These are phyloP conservation scores for Bubo blakistoni DNA, from an alignment of 2,113 vertebrate species.

Conservation along the genomic window DNA sequence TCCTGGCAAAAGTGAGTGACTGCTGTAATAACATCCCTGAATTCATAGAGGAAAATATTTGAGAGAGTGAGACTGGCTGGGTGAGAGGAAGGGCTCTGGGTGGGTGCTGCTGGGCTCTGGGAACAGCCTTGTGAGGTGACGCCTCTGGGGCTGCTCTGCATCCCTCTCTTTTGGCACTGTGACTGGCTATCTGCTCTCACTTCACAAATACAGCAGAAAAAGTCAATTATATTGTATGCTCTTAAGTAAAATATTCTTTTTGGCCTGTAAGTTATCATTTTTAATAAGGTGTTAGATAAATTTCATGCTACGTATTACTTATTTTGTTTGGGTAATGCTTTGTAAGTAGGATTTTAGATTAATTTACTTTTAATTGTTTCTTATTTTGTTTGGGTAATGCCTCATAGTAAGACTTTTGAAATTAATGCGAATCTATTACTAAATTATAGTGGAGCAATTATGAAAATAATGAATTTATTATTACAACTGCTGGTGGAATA, in stretches of 20 bases:
- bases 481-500: not conserved
- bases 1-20: not conserved
- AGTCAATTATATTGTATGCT: not conserved
- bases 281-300: not conserved
- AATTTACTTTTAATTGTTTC: slow-evolving; percentile 43
- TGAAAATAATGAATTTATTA: slow-evolving; percentile 46
- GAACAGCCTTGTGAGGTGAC: not conserved
- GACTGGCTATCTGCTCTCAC: not conserved
- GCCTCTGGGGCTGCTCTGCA: not conserved
- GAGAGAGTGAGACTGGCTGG: not conserved
- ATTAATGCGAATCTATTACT: slow-evolving; percentile 44
- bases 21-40: not conserved
- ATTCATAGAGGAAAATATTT: not conserved
- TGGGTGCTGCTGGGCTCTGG: not conserved
- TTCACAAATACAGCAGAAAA: not conserved
- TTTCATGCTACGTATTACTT: not conserved
- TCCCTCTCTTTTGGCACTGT: not conserved
- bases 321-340: slow-evolving; percentile 27
- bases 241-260: not conserved
- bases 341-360: not conserved
- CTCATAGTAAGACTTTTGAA: not conserved
- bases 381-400: slow-evolving; percentile 42
- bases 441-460: slow-evolving; percentile 43
- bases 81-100: not conserved
- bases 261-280: not conserved